Evolutionary conservation across 2,797 vertebrate species (phyloP), one percentile per base, ranked within the genome.

Genomic region (Chromis chromis): DNA sequence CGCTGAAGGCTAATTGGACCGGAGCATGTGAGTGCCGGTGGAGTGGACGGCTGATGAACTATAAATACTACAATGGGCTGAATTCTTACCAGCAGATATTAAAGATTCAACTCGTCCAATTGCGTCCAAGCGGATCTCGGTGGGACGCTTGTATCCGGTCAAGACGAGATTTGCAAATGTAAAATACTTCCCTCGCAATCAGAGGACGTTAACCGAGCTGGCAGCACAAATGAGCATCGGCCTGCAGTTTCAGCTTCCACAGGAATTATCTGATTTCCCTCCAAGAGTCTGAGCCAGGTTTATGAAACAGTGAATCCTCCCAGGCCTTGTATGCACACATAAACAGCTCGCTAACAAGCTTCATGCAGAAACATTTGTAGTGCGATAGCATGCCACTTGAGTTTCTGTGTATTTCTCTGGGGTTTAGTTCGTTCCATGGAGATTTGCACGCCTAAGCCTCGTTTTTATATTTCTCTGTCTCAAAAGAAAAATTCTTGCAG

Each of bases 1-100:
- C 59, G 25, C 48, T 65, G 36, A 10, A 39, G 67, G 55, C 70
- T 83, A 80, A 86, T 81, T 79, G 62, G 46, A 65, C 57, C 44
- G 56, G 50, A 59, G 70, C 48, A 33, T 76, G n/a, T 68, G 66
- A 4, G 16, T 17, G 24, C 13, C 58, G 54, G 44, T n/a, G 50
- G 24, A 62, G 44, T 46, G 50, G 24, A 62, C 56, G 33, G 66
- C 78, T 58, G 65, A n/a, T 14, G 31, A 60, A 40, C 54, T 67
- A 19, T 52, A 62, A 76, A 74, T 65, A 57, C 59, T 52, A 11
- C 24, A 57, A 52, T 50, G 2, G 12, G n/a, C 8, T 27, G 61
- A 70, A 42, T 68, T 36, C 22, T 13, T 61, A 36, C 31, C 44
- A 62, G 60, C 39, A 25, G 25, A n/a, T 64, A 57, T 31, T 40